These are phyloP conservation scores for Drosophila pseudoobscura DNA, from an alignment of 1,140 invertebrate genomes.

Conservation along the genomic window DNA sequence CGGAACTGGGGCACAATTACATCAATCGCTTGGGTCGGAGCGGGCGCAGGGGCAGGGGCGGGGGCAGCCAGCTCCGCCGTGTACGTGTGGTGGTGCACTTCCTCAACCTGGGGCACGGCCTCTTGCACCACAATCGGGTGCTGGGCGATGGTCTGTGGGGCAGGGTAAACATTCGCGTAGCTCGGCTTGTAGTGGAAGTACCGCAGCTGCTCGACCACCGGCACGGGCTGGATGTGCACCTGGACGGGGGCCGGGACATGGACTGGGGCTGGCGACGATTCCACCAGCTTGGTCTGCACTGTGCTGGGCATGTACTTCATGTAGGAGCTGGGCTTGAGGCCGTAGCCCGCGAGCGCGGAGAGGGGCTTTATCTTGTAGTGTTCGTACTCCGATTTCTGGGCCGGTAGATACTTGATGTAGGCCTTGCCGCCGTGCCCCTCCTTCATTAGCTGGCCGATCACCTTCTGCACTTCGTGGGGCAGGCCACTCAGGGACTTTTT, in stretches of 20 bases:
- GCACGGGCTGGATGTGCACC: constrained; percentile 75
- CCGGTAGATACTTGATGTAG: constrained; percentile 69
- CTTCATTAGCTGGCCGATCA: constrained; percentile 68
- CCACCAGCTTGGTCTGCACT: constrained; percentile 8
- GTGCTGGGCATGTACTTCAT: constrained; percentile 45
- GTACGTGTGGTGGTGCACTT: constrained; percentile 63
- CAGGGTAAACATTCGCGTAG: constrained; percentile 17
- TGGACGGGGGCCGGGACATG: constrained; percentile 45
- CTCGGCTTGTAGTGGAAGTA: constrained; percentile 64
- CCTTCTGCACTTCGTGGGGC: constrained; percentile 77
- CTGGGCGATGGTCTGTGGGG: constrained; percentile 46
- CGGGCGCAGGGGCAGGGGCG: not conserved
- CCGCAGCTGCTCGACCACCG: constrained; percentile 75
- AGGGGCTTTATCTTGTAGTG: constrained; percentile 46
- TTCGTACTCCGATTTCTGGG: constrained; percentile 66
- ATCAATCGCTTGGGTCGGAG: constrained; percentile 17
- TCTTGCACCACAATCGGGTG: constrained; percentile 69
- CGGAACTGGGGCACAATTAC: constrained; percentile 45
- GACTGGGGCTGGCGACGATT: constrained; percentile 3
- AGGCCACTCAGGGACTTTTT: constrained; percentile 63
- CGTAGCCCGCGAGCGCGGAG: constrained; percentile 4
- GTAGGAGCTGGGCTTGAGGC: constrained; percentile 40
- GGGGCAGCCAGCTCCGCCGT: constrained; percentile 39
- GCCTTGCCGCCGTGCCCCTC: constrained; percentile 67
- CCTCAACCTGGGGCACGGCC: constrained; percentile 20